A percentile compares a stretch with the other conserved stretches of the same genome.
Evolutionary conservation across 1,140 invertebrate genomes (phyloP).

Genomic region (Heliconius eleuchia): DNA sequence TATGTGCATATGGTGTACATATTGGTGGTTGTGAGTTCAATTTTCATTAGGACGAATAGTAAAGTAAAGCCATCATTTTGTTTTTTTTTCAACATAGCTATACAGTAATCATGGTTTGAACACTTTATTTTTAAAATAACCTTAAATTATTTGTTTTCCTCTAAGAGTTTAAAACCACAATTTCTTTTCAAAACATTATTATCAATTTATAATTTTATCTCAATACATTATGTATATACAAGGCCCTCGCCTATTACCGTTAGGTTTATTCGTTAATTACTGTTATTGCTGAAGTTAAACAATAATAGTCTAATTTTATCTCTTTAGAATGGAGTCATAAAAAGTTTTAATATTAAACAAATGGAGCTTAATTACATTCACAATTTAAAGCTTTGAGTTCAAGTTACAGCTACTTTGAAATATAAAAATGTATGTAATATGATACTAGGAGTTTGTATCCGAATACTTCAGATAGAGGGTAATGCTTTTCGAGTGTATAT

Average conservation of each 20-base stretch:
- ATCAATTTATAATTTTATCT: neutral
- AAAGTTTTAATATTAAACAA: constrained; percentile 12
- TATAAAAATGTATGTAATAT: constrained; percentile 6
- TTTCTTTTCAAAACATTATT: neutral
- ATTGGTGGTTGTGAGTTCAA: neutral
- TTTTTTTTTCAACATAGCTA: too few species aligned
- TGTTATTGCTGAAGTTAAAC: constrained; percentile 8
- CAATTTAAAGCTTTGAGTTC: neutral
- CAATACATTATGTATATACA: neutral
- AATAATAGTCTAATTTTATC: constrained; percentile 8
- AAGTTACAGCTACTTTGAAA: neutral
- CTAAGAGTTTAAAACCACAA: neutral
- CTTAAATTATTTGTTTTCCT: too few species aligned
- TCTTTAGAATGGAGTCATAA: constrained; percentile 9
- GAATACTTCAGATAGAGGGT: neutral
- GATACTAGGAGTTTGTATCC: too few species aligned
- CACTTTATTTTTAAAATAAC: too few species aligned
- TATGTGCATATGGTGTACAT: too few species aligned
- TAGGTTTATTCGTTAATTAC: constrained; percentile 4
- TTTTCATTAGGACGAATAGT: neutral
- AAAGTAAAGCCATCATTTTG: too few species aligned
- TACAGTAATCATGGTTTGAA: too few species aligned
- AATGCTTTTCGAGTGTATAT: too few species aligned
- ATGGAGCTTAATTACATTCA: constrained; percentile 16
- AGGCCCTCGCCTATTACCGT: neutral